Percentiles rank a stretch among this genome's conserved stretches.
phyloP scores from a whole-genome alignment of 1,140 invertebrate species.

The Neodiprion lecontei region DNA sequence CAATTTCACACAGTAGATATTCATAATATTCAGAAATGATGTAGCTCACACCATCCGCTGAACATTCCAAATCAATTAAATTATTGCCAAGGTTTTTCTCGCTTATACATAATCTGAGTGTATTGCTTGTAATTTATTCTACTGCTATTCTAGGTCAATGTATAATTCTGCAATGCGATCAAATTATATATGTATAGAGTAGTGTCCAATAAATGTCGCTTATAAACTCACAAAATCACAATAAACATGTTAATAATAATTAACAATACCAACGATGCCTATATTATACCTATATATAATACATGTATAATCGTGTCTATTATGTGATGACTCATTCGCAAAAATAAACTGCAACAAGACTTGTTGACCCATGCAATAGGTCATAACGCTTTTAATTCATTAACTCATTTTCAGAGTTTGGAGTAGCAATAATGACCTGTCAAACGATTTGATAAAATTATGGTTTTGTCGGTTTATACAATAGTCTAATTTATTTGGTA shows the following conservation, averaged over 20 bases:
- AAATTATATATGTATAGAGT: not conserved
- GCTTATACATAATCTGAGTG: not conserved
- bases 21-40: slow-evolving; percentile 5
- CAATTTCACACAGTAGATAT: not conserved
- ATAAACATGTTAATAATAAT: slow-evolving; percentile 12
- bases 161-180: slow-evolving; percentile 4
- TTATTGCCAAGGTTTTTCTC: slow-evolving; percentile 7
- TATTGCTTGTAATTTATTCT: slow-evolving; percentile 8
- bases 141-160: not conserved
- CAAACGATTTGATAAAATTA: not conserved
- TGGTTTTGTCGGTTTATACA: not conserved
- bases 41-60: slow-evolving; percentile 2
- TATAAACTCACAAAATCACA: slow-evolving; percentile 15
- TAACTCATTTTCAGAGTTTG: not conserved
- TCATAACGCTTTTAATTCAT: not conserved
- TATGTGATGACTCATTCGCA: not conserved
- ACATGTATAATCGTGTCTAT: not conserved
- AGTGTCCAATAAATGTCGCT: not conserved
- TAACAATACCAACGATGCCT: not conserved
- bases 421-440: not conserved
- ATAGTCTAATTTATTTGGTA: slow-evolving; percentile 31
- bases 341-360: not conserved
- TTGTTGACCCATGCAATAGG: not conserved
- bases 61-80: slow-evolving; percentile 13
- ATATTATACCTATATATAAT: not conserved